Conservation (phyloP, 2,888 invertebrate genomes). For the Trachelus iudaicus region DNA sequence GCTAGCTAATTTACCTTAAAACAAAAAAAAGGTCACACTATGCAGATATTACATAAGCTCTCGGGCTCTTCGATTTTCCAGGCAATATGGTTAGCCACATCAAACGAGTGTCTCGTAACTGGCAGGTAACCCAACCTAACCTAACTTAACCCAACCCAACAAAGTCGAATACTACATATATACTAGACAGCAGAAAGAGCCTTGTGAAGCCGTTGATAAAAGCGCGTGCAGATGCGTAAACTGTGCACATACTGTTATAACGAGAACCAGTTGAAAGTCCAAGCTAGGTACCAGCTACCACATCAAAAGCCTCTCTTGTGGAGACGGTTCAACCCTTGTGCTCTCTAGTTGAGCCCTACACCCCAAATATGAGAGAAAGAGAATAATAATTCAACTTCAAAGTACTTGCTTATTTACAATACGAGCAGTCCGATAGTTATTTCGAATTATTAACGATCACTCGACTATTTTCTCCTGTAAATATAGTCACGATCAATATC, state of each 20-base stretch:
- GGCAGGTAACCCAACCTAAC: neutral
- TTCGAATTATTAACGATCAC: neutral
- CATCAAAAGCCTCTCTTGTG: neutral
- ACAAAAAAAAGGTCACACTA: neutral
- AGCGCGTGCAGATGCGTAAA: neutral
- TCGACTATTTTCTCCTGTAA: too few relatives aligned
- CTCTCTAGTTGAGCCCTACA: neutral
- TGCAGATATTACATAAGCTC: neutral
- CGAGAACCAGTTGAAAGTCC: neutral
- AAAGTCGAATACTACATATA: neutral
- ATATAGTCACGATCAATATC: too few relatives aligned
- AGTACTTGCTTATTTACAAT: neutral
- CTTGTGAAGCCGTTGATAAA: neutral
- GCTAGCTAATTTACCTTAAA: neutral
- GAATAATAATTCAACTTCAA: neutral
- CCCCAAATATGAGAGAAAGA: neutral
- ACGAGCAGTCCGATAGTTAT: neutral
- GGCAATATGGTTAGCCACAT: constrained; percentile 45
- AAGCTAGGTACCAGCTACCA: neutral
- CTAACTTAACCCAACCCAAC: neutral
- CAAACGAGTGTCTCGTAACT: constrained; percentile 38
- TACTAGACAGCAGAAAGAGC: neutral
- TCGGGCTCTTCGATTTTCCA: constrained; percentile 34
- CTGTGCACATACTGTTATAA: neutral
- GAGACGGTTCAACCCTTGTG: neutral